Percentiles rank a stretch among this genome's conserved stretches.
phyloP scores from a whole-genome alignment of 2,113 vertebrate species.

The Eudyptes chrysolophus region DNA sequence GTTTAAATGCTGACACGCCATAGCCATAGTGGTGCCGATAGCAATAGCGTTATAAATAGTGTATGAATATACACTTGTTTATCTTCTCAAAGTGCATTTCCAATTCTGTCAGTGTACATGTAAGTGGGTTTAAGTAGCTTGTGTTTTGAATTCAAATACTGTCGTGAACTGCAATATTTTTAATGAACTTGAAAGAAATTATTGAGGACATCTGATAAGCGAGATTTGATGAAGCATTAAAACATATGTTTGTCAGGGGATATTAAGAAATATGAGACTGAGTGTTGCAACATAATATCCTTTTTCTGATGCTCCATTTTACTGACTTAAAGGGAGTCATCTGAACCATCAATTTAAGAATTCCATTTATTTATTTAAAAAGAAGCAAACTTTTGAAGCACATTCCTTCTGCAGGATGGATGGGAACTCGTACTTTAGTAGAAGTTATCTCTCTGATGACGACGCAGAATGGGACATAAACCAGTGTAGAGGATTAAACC shows the following conservation, averaged over 20 bases:
- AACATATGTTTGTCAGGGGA: not conserved
- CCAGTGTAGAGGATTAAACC: not conserved
- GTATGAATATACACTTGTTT: not conserved
- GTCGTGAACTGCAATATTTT: not conserved
- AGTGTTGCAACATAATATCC: not conserved
- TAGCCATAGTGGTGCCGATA: not conserved
- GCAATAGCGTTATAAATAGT: not conserved
- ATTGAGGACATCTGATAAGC: not conserved
- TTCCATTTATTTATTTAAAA: not conserved
- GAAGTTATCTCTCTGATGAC: not conserved
- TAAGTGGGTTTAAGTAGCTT: not conserved
- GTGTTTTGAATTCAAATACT: not conserved
- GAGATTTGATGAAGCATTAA: not conserved
- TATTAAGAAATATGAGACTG: not conserved
- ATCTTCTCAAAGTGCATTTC: not conserved
- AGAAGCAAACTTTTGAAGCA: not conserved
- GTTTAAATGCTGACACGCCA: not conserved
- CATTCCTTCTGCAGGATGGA: not conserved
- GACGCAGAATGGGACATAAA: not conserved
- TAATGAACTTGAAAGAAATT: conserved; percentile 5
- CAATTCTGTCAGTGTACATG: not conserved
- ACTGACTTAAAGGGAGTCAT: not conserved
- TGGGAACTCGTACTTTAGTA: not conserved
- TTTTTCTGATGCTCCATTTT: not conserved
- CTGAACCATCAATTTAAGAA: not conserved